Evolutionary conservation across 2,797 vertebrate genomes (phyloP).

Genomic region (Polyboroides typus): DNA sequence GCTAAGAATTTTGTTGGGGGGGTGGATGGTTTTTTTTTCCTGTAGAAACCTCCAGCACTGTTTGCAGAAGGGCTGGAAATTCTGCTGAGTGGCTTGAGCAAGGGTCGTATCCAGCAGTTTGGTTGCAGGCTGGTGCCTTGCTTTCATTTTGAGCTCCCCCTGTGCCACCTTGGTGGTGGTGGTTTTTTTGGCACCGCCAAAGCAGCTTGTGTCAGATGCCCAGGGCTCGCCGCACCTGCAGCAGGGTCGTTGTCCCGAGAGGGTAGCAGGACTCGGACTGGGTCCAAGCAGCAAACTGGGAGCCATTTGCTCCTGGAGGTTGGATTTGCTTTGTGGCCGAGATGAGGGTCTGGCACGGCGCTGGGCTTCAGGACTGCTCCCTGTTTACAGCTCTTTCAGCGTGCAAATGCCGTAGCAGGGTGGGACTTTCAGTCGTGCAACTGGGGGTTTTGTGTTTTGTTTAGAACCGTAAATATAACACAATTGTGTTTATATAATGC

Average conservation of each 20-base stretch:
- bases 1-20: not conserved
- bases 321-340: not conserved
- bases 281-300: fast-evolving
- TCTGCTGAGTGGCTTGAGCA: not conserved
- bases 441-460: not conserved
- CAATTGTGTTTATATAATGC: constrained; percentile 36
- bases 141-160: not conserved
- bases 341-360: not conserved
- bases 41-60: not conserved
- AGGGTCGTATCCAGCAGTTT: fast-evolving
- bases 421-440: not conserved
- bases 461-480: constrained; percentile 25
- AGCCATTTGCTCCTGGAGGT: not conserved
- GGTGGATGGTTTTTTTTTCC: not conserved
- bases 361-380: not conserved
- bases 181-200: not conserved
- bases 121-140: not conserved
- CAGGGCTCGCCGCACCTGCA: not conserved
- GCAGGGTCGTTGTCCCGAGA: not conserved
- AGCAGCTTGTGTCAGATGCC: not conserved
- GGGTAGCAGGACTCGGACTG: not conserved
- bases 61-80: not conserved
- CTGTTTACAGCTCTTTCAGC: not conserved
- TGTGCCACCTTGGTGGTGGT: not conserved
- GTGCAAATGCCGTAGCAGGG: not conserved